These are phyloP conservation scores for Leptinotarsa rubiginosa DNA, from an alignment of 2,888 invertebrate genomes.

Conservation along the genomic window DNA sequence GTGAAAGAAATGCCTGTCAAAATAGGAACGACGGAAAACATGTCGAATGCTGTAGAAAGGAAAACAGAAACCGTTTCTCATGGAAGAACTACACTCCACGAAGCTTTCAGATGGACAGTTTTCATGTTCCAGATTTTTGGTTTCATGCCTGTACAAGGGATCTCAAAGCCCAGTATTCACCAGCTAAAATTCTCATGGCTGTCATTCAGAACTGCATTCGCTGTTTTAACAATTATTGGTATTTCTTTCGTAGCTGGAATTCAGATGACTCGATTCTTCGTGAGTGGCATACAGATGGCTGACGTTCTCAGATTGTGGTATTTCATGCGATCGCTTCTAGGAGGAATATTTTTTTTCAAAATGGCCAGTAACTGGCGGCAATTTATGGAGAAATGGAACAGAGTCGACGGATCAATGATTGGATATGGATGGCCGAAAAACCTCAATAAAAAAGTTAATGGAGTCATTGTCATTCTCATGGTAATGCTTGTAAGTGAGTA, in stretches of 20 bases:
- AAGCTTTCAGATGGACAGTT: slow-evolving; percentile 40
- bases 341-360: slow-evolving; percentile 38
- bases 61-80: background rate
- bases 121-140: slow-evolving; percentile 48
- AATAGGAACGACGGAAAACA: slow-evolving; percentile 1
- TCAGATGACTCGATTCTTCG: slow-evolving; percentile 25
- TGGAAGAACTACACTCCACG: slow-evolving; percentile 26
- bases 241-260: slow-evolving; percentile 15
- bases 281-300: slow-evolving; percentile 35
- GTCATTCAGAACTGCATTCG: slow-evolving; percentile 43
- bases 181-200: slow-evolving; percentile 45
- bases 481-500: slow-evolving; percentile 41
- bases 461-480: slow-evolving; percentile 38
- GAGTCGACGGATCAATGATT: slow-evolving; percentile 44
- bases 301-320: slow-evolving; percentile 33
- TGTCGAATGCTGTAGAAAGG: background rate
- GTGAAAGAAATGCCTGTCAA: background rate
- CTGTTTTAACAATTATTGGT: slow-evolving; percentile 41
- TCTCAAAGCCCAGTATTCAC: slow-evolving; percentile 29
- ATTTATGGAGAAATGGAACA: slow-evolving; percentile 44
- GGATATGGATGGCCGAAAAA: slow-evolving; percentile 40
- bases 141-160: slow-evolving; percentile 48
- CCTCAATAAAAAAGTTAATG: slow-evolving; percentile 36
- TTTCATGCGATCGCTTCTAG: slow-evolving; percentile 31
- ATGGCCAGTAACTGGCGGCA: slow-evolving; percentile 46